A percentile compares a stretch with the other conserved stretches of the same genome.
Conservation (phyloP, 2,888 invertebrate species). For the Saturnia japonica region DNA sequence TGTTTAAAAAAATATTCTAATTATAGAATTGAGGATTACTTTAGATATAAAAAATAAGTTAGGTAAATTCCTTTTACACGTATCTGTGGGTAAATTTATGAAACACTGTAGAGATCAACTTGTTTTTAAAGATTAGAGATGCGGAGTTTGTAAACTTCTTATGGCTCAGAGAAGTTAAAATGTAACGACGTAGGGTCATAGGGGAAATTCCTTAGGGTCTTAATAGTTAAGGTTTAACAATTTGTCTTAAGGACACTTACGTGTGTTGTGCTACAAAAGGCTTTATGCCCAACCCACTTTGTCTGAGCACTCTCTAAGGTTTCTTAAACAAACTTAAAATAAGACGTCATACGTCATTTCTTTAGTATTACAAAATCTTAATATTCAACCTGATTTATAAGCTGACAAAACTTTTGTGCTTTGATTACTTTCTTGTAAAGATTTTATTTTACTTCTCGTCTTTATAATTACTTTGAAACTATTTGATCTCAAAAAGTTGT, state of each 20-base stretch:
- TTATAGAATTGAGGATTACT: background rate
- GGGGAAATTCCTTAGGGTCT: background rate
- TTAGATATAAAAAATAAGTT: background rate
- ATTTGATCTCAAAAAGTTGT: constrained; percentile 23
- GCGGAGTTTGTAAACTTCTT: background rate
- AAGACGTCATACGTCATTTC: background rate
- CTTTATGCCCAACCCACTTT: background rate
- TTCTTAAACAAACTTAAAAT: background rate
- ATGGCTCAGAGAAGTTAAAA: background rate
- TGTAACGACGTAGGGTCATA: background rate
- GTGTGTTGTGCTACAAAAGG: constrained; percentile 7
- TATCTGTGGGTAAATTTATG: too few relatives aligned
- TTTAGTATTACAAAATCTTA: constrained; percentile 6
- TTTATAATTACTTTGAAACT: constrained; percentile 43
- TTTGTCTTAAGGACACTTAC: constrained; percentile 8
- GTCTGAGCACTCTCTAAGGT: background rate
- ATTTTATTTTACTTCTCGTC: constrained; percentile 33
- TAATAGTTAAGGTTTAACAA: constrained; percentile 9
- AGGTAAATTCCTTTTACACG: too few relatives aligned
- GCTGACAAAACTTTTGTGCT: constrained; percentile 19
- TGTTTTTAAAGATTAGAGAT: background rate
- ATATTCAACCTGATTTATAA: constrained; percentile 11
- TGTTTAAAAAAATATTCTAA: background rate
- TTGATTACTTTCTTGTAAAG: constrained; percentile 33
- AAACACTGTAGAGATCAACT: background rate